phyloP scores from a whole-genome alignment of 2,888 invertebrate genomes.

The Nymphalis c-album region DNA sequence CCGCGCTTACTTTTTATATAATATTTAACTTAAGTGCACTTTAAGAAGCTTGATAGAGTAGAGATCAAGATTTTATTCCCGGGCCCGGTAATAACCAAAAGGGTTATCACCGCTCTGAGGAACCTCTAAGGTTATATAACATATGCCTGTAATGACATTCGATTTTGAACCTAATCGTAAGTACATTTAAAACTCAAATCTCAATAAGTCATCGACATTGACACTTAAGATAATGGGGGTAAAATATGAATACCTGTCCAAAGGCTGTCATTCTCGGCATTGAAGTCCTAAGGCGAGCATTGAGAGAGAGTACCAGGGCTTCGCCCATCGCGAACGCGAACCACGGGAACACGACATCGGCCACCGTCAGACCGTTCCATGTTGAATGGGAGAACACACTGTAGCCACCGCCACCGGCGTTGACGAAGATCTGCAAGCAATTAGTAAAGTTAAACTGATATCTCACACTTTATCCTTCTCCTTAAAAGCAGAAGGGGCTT shows the following conservation, averaged over 20 bases:
- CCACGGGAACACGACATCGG: slow-evolving; percentile 95
- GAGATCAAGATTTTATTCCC: too few relatives aligned
- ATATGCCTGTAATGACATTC: too few relatives aligned
- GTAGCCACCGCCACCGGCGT: slow-evolving; percentile 92
- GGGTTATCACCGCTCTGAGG: too few relatives aligned
- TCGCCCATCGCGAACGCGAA: slow-evolving; percentile 95
- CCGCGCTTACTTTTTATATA: too few relatives aligned
- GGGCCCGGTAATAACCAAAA: too few relatives aligned
- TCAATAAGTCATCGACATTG: neutral
- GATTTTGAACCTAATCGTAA: too few relatives aligned
- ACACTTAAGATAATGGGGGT: neutral
- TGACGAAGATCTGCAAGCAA: slow-evolving; percentile 85
- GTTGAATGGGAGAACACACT: slow-evolving; percentile 88
- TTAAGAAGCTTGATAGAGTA: too few relatives aligned
- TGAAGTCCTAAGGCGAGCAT: slow-evolving; percentile 84
- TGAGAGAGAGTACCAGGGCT: slow-evolving; percentile 87
- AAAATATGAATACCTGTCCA: slow-evolving; percentile 56
- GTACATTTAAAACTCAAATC: too few relatives aligned
- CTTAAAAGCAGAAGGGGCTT: neutral
- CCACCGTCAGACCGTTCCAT: slow-evolving; percentile 93
- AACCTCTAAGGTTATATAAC: too few relatives aligned
- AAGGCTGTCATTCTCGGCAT: slow-evolving; percentile 78
- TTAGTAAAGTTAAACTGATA: neutral
- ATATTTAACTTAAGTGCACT: too few relatives aligned
- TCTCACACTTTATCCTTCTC: neutral